These are phyloP conservation scores for Dichetophora obliterata DNA, from an alignment of 2,888 invertebrate genomes.

Conservation along the genomic window DNA sequence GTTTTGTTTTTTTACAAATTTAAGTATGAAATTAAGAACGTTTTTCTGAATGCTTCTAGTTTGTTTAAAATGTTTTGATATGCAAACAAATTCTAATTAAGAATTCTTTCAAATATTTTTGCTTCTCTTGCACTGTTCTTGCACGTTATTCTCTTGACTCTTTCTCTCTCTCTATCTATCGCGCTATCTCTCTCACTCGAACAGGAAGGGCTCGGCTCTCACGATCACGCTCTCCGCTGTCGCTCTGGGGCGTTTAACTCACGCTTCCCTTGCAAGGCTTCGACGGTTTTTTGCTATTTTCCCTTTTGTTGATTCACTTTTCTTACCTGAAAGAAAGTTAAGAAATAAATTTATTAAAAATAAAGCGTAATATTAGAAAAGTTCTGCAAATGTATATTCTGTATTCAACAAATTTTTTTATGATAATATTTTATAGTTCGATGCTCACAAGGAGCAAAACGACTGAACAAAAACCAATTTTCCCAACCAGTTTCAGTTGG, in stretches of 20 bases:
- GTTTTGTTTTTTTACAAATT: conserved; percentile 19
- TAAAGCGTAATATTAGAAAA: too few relatives aligned
- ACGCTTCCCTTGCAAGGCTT: neutral
- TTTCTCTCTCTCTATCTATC: neutral
- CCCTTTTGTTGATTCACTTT: neutral
- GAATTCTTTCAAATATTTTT: conserved; percentile 32
- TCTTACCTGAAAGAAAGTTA: conserved; percentile 34
- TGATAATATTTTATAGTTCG: too few relatives aligned
- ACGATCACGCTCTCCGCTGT: neutral
- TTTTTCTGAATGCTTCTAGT: conserved; percentile 37
- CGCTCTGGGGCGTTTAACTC: conserved; percentile 1
- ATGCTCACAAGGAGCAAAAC: too few relatives aligned
- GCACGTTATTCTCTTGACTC: neutral
- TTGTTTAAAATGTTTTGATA: conserved; percentile 40
- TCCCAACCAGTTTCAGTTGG: too few relatives aligned
- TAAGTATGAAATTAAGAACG: neutral
- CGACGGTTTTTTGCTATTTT: conserved; percentile 7
- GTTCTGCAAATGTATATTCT: too few relatives aligned
- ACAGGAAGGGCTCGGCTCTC: neutral
- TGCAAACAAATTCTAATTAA: conserved; percentile 17
- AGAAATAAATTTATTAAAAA: conserved; percentile 1
- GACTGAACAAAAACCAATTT: too few relatives aligned
- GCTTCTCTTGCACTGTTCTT: conserved; percentile 37
- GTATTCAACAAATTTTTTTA: too few relatives aligned
- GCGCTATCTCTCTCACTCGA: neutral